A percentile compares a stretch with the other conserved stretches of the same genome.
These are phyloP conservation scores for Drosophila lutescens DNA, from an alignment of 2,888 invertebrate genomes.

Conservation along the genomic window DNA sequence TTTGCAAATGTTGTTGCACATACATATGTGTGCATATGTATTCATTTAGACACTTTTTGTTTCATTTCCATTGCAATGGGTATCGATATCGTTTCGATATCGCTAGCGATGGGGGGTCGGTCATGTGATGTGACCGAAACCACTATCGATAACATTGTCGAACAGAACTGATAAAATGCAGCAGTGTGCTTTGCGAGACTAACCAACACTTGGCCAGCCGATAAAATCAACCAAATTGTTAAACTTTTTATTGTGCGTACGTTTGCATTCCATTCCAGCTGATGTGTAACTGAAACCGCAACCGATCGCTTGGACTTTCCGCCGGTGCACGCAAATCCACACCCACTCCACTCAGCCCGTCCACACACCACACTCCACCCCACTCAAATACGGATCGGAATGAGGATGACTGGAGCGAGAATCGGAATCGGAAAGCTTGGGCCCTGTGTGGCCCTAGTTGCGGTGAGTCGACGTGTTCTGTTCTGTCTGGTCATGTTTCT, in stretches of 20 bases:
- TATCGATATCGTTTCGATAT: conserved; percentile 25
- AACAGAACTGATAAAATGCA: too few species aligned
- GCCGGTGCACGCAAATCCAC: conserved; percentile 42
- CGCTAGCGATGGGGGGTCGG: conserved; percentile 10
- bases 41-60: conserved; percentile 38
- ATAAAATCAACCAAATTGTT: conserved; percentile 61
- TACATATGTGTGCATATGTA: conserved; percentile 55
- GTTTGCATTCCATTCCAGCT: conserved; percentile 61
- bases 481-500: conserved; percentile 14
- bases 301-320: conserved; percentile 42
- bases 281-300: conserved; percentile 62
- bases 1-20: conserved; percentile 68
- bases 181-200: not conserved
- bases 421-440: conserved; percentile 54
- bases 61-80: conserved; percentile 50
- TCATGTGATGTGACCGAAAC: not conserved
- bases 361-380: conserved; percentile 17
- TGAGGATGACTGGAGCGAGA: conserved; percentile 57
- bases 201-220: conserved; percentile 49
- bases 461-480: conserved; percentile 75
- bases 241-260: conserved; percentile 52
- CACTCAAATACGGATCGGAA: conserved; percentile 9
- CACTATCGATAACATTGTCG: too few species aligned
- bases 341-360: conserved; percentile 23
- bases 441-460: conserved; percentile 66